A percentile compares a stretch with the other conserved stretches of the same genome.
Conservation (phyloP, 1,140 invertebrate species). For the Ips typographus region DNA sequence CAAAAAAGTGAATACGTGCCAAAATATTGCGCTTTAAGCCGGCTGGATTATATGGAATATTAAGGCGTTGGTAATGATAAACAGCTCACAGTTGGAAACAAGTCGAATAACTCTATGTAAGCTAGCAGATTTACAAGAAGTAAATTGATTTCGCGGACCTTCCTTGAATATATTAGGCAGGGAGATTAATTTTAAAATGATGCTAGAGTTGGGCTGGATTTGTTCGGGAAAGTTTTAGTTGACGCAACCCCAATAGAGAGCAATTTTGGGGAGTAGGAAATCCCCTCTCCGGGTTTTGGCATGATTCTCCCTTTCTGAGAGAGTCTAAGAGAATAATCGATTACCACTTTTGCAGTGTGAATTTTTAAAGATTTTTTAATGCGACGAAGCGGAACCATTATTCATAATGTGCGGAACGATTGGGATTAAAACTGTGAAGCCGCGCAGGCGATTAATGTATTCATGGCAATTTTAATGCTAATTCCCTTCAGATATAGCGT, state of each 20-base stretch:
- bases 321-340: too few species aligned
- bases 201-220: too few species aligned
- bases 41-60: slow-evolving; percentile 11
- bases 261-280: too few species aligned
- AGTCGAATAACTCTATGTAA: not conserved
- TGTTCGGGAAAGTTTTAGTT: too few species aligned
- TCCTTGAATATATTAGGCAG: too few species aligned
- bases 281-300: too few species aligned
- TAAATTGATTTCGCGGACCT: not conserved
- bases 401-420: slow-evolving; percentile 5
- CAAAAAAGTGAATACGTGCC: slow-evolving; percentile 19
- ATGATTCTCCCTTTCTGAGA: too few species aligned
- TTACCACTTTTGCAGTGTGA: too few species aligned
- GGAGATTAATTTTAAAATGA: too few species aligned
- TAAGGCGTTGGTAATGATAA: slow-evolving; percentile 1
- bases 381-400: not conserved
- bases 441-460: slow-evolving; percentile 29
- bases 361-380: not conserved
- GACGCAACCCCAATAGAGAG: too few species aligned
- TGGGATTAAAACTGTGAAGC: slow-evolving; percentile 27
- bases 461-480: slow-evolving; percentile 37
- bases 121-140: not conserved
- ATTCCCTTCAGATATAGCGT: slow-evolving; percentile 27
- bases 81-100: not conserved
- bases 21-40: slow-evolving; percentile 4